These are phyloP conservation scores for Nothobranchius furzeri DNA, from an alignment of 2,113 vertebrate species.

Conservation along the genomic window DNA sequence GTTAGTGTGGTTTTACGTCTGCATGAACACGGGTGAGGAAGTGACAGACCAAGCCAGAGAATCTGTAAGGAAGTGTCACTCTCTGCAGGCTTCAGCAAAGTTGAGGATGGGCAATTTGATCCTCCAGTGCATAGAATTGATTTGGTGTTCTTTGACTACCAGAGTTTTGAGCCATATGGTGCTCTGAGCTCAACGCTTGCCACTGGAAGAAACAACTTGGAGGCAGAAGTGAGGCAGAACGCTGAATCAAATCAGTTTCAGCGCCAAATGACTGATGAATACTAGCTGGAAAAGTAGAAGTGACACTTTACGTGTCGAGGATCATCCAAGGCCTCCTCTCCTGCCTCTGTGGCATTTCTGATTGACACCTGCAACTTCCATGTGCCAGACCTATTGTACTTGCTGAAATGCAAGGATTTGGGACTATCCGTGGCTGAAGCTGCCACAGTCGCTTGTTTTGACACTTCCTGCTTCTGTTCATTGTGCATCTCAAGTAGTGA, in stretches of 20 bases:
- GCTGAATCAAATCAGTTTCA: not conserved
- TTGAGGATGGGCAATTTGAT: constrained; percentile 57
- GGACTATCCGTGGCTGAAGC: not conserved
- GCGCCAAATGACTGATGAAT: constrained; percentile 7
- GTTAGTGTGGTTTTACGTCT: not conserved
- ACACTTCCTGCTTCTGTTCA: constrained; percentile 10
- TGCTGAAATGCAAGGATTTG: constrained; percentile 8
- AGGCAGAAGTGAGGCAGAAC: constrained; percentile 26
- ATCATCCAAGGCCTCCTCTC: not conserved
- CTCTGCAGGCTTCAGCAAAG: constrained; percentile 42
- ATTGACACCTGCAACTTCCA: constrained; percentile 32
- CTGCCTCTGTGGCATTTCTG: constrained; percentile 22
- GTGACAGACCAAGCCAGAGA: constrained; percentile 10
- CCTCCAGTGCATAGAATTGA: constrained; percentile 60
- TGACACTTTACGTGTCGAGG: constrained; percentile 25
- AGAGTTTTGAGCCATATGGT: constrained; percentile 55
- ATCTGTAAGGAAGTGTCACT: constrained; percentile 45
- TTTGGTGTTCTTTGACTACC: constrained; percentile 68
- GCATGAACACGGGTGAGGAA: not conserved
- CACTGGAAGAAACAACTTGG: constrained; percentile 30
- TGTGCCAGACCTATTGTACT: constrained; percentile 14
- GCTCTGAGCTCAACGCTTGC: constrained; percentile 16
- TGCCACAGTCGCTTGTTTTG: not conserved
- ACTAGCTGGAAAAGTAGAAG: constrained; percentile 15
- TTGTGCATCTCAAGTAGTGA: constrained; percentile 6